These are phyloP conservation scores for Cephonodes hylas DNA, from an alignment of 2,888 invertebrate species.

Conservation along the genomic window DNA sequence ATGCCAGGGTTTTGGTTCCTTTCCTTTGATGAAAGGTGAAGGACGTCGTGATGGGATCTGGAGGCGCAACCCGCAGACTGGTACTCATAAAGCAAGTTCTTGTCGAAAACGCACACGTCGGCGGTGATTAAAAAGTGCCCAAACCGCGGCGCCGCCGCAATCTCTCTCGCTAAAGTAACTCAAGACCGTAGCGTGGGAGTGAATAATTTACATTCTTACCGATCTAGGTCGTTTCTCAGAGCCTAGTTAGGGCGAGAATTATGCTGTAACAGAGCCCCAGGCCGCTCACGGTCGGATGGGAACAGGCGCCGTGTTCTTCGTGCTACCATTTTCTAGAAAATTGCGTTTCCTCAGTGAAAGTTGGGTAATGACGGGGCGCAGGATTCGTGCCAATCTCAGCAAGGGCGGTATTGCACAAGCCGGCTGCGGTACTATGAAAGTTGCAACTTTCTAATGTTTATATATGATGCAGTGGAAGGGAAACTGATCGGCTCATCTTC, in stretches of 20 bases:
- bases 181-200: slow-evolving; percentile 32
- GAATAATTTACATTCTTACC: slow-evolving; percentile 48
- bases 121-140: slow-evolving; percentile 29
- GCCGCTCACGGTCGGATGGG: slow-evolving; percentile 67
- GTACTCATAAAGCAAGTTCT: slow-evolving; percentile 2
- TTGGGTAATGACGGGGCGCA: slow-evolving; percentile 68
- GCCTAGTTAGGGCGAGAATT: slow-evolving; percentile 54
- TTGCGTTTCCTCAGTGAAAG: slow-evolving; percentile 79
- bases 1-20: slow-evolving; percentile 56
- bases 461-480: slow-evolving; percentile 37
- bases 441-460: slow-evolving; percentile 51
- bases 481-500: slow-evolving; percentile 44
- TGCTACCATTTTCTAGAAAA: slow-evolving; percentile 80
- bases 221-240: slow-evolving; percentile 60
- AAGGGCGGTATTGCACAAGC: slow-evolving; percentile 65
- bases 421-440: slow-evolving; percentile 26
- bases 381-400: slow-evolving; percentile 50
- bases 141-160: not conserved
- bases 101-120: slow-evolving; percentile 30
- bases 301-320: slow-evolving; percentile 69
- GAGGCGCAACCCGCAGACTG: slow-evolving; percentile 25
- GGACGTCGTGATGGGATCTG: slow-evolving; percentile 54
- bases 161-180: slow-evolving; percentile 12
- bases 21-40: slow-evolving; percentile 71
- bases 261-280: slow-evolving; percentile 66